Base-by-base conservation (phyloP, 2,888 invertebrate species). In the Amphipoea lucens region DNA sequence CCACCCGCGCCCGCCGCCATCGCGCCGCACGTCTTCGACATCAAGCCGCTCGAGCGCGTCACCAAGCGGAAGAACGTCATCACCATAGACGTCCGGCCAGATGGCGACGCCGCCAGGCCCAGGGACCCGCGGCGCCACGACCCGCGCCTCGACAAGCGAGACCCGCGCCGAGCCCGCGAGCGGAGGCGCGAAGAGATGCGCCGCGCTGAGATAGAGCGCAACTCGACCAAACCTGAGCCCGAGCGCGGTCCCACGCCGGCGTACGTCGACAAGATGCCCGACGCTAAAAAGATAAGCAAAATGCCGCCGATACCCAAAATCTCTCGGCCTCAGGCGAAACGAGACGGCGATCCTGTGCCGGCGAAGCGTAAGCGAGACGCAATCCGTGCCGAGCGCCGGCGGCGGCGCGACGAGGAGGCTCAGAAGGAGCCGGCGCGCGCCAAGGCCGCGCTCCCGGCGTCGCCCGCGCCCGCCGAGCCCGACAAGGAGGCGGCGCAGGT, bases 221-320 rank as follows among this genome's bases (percentile, higher is more conserved):
- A 73, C 40, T 71, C 74, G 79, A 78, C 65, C 51, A 80, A 86
- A 20, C 68, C 83, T 40, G 82, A 78, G 45, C 67, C 70, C 54
- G 85, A 86, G 70, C 70, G 76, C 69, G 67, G 78, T 76, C 72
- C 87, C 89, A 82, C 51, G 40, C 87, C 89, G 79, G 91, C 88
- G 4, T 94, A 92, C 87, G 87, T 94, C 11, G 92, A 92, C 57
- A 92, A 92, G 48, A 81, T 94, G 42, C 90, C 93, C 2, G 96
- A 95, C 76, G 89, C 95, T 23, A 94, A 94, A 71, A 87, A 85
- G 51, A 95, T 96, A 74, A 94, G 92, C 90, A 95, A 95, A 79
- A 92, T 97, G 68, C 97, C 97, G 12, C 96, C 97, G 42, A 97
- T 96, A 76, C 96, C 96, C 4, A 96, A 96, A 86, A 89, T 96